Conservation (phyloP, 2,113 vertebrate genomes). For the Mesembrinibis cayennensis region DNA sequence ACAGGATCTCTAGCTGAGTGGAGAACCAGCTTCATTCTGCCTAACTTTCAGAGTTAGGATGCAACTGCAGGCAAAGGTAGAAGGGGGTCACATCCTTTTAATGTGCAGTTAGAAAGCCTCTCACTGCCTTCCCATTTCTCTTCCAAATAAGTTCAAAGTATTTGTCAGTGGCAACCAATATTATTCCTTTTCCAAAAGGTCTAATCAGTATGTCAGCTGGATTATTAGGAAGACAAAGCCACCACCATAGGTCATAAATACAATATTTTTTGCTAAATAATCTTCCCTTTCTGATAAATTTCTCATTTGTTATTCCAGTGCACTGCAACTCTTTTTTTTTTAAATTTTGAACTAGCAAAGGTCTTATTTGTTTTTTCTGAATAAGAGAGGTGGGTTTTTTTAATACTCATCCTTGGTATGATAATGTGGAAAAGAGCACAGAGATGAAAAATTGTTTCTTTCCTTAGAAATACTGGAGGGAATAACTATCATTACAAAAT, state of each 20-base stretch:
- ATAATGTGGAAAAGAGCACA: neutral
- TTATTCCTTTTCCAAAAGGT: neutral
- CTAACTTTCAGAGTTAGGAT: neutral
- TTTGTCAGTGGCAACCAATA: neutral
- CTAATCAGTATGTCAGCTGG: neutral
- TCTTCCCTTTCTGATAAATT: neutral
- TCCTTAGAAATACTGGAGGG: conserved; percentile 18
- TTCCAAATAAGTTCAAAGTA: neutral
- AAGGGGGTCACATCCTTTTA: neutral
- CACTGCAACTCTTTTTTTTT: neutral
- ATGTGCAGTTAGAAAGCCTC: neutral
- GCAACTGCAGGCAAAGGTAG: neutral
- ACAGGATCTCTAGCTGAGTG: neutral
- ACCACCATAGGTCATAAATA: neutral
- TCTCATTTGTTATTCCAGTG: neutral
- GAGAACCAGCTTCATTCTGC: neutral
- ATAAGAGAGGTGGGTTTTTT: neutral
- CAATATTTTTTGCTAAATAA: neutral
- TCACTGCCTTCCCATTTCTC: neutral
- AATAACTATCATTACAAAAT: conserved; percentile 42
- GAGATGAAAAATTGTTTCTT: conserved; percentile 34
- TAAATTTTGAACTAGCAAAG: neutral
- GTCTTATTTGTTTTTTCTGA: conserved; percentile 24
- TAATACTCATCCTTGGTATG: neutral
- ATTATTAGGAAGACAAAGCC: conserved; percentile 22